Base-by-base conservation (phyloP, 2,888 invertebrate genomes). In the Clanis bilineata region DNA sequence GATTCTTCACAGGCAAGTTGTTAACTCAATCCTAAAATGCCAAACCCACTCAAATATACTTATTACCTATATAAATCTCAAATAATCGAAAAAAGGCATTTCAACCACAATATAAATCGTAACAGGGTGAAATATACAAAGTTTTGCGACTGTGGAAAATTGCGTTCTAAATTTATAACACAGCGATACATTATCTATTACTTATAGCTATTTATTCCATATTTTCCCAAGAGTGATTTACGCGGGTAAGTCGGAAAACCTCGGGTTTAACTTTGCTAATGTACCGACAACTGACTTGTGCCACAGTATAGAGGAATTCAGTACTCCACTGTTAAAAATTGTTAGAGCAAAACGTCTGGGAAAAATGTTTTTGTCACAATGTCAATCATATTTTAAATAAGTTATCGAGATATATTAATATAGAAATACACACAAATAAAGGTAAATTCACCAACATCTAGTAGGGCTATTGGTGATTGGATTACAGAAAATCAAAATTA, bases 261-360 rank as follows among this genome's bases (percentile, higher is more conserved):
- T 66, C 72, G 72, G 78, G 79, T 78, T 82, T 79, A 83, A 83
- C 84, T 83, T 75, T 64, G 78, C 83, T 88, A 87, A 88, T 88
- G 85, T 73, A 77, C 74, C 77, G 65, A 79, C 81, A 80, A 79
- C 75, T 72, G 72, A 63, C 57, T 60, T 25, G 25, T 23, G 36
- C 38, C 59, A 59, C 59, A 59, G 59, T 21, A 9, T 9, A 45
- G 25, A 5, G 0, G n/a, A 45, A 38, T 15, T 18, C 36, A 56
- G 59, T 38, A 23, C 12, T 21, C 28, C 1, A 21, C n/a, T n/a
- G n/a, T n/a, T n/a, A n/a, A n/a, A n/a, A n/a, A n/a, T n/a, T n/a
- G n/a, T n/a, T n/a, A n/a, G n/a, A n/a, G n/a, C n/a, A n/a, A n/a
- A n/a, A n/a, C n/a, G n/a, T n/a, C n/a, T n/a, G n/a, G n/a, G n/a